These are phyloP conservation scores for Catamblyrhynchus diadema DNA, from an alignment of 2,797 vertebrate species.

Conservation along the genomic window DNA sequence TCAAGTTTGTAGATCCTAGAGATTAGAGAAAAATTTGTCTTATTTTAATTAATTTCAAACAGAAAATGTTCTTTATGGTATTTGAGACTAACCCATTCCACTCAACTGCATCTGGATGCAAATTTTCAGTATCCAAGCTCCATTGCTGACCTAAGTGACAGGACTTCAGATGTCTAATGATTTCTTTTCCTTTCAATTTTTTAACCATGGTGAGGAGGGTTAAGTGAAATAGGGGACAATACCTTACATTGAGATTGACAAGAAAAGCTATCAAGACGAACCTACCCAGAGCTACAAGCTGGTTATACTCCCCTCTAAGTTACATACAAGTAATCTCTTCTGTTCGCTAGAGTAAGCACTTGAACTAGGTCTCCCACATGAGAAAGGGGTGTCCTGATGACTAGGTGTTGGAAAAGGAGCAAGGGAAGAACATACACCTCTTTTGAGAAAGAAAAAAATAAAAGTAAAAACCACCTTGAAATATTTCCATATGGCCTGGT, in stretches of 20 bases:
- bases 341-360: not conserved
- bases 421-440: not conserved
- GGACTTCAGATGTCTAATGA: not conserved
- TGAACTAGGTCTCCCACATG: not conserved
- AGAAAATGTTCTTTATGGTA: not conserved
- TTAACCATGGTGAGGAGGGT: accelerated
- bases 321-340: not conserved
- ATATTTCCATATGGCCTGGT: not conserved
- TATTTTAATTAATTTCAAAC: not conserved
- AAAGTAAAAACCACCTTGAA: not conserved
- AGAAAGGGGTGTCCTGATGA: not conserved
- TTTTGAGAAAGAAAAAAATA: not conserved
- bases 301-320: not conserved
- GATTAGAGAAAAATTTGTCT: not conserved
- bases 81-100: not conserved
- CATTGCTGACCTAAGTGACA: not conserved
- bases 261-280: not conserved
- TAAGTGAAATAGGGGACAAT: not conserved
- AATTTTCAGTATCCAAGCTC: not conserved
- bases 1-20: not conserved
- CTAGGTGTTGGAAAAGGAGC: not conserved
- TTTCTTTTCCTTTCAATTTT: not conserved
- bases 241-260: not conserved
- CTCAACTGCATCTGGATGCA: not conserved
- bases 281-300: not conserved